These are phyloP conservation scores for Thecocarcelia acutangulata DNA, from an alignment of 2,888 invertebrate genomes.

Conservation along the genomic window DNA sequence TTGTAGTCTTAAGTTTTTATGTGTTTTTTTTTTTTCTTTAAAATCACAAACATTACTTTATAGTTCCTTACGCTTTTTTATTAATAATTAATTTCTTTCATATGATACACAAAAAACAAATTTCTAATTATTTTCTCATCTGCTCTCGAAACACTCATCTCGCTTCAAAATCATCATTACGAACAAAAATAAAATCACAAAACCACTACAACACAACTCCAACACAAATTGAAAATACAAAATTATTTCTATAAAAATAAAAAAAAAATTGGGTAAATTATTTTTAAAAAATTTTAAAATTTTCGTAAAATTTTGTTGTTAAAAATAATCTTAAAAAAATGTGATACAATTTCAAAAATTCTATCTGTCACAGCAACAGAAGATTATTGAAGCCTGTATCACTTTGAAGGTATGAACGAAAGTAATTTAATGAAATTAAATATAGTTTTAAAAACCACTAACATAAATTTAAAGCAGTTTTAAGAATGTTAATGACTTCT, in stretches of 20 bases:
- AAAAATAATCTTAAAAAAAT: constrained; percentile 69
- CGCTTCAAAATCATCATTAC: constrained; percentile 66
- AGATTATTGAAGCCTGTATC: constrained; percentile 97
- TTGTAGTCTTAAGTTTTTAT: too few relatives aligned
- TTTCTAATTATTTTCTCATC: constrained; percentile 52
- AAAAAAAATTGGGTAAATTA: constrained; percentile 17
- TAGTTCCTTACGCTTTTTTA: constrained; percentile 52
- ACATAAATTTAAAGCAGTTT: constrained; percentile 38
- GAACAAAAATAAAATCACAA: constrained; percentile 69
- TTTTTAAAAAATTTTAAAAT: constrained; percentile 23
- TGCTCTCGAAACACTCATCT: constrained; percentile 70
- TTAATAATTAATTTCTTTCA: constrained; percentile 34
- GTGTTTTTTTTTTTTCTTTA: neutral
- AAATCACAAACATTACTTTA: constrained; percentile 59
- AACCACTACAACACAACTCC: constrained; percentile 40
- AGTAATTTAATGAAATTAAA: constrained; percentile 40
- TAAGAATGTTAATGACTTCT: constrained; percentile 52
- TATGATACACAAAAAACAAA: constrained; percentile 31
- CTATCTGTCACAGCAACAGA: constrained; percentile 86
- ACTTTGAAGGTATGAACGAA: constrained; percentile 90
- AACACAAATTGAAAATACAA: neutral
- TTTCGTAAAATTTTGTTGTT: constrained; percentile 46
- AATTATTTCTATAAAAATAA: constrained; percentile 24
- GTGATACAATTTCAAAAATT: constrained; percentile 79
- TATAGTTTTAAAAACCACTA: constrained; percentile 39